A percentile compares a stretch with the other conserved stretches of the same genome.
phyloP scores from a whole-genome alignment of 2,888 invertebrate genomes.

The Melanchra persicariae region DNA sequence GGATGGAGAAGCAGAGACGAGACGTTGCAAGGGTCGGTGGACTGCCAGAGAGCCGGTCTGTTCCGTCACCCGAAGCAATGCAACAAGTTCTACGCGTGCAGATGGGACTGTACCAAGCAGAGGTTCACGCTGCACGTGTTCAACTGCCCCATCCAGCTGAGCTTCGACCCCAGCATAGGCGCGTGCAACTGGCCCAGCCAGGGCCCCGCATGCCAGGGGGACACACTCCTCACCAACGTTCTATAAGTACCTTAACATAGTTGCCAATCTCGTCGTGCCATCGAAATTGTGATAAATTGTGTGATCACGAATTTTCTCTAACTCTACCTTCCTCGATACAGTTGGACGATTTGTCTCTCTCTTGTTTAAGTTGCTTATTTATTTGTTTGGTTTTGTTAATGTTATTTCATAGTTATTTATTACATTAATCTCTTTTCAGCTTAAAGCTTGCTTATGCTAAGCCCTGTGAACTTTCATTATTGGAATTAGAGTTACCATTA shows the following conservation, averaged over 20 bases:
- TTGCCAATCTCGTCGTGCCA: constrained; percentile 85
- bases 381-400: constrained; percentile 87
- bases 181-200: constrained; percentile 96
- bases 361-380: constrained; percentile 83
- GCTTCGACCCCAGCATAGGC: constrained; percentile 94
- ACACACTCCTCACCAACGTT: constrained; percentile 92
- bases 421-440: constrained; percentile 82
- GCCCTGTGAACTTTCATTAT: constrained; percentile 75
- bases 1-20: constrained; percentile 91
- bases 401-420: constrained; percentile 89
- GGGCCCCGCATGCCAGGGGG: constrained; percentile 94
- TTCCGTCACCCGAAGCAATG: constrained; percentile 94
- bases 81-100: constrained; percentile 95
- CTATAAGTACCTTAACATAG: constrained; percentile 75
- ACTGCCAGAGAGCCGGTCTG: constrained; percentile 91
- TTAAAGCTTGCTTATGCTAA: constrained; percentile 81
- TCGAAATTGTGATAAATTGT: constrained; percentile 86
- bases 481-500: constrained; percentile 85
- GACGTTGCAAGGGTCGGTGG: constrained; percentile 91
- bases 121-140: constrained; percentile 94
- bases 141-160: constrained; percentile 94
- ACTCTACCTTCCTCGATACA: constrained; percentile 68
- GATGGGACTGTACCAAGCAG: constrained; percentile 95
- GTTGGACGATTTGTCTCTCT: constrained; percentile 81
- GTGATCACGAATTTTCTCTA: constrained; percentile 79